Evolutionary conservation across 2,113 vertebrate species (phyloP).

Genomic region (Empidonax traillii): DNA sequence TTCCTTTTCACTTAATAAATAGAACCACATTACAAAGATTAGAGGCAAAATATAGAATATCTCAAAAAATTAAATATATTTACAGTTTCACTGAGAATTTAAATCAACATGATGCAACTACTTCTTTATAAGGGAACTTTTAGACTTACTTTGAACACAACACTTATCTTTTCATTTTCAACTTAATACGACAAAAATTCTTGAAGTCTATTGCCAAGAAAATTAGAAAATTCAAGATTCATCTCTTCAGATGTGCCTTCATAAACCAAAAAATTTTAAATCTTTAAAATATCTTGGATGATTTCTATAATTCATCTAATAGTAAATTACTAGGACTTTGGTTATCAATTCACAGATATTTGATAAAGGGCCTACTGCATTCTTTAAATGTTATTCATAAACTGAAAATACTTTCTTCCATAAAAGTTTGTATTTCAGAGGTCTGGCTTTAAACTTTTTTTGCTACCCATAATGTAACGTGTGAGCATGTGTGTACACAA

Average conservation of each 20-base stretch:
- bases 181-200: not conserved
- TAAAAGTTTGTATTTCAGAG: not conserved
- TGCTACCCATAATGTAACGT: not conserved
- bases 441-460: not conserved
- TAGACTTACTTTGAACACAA: not conserved
- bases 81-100: not conserved
- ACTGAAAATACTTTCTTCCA: not conserved
- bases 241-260: not conserved
- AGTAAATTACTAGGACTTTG: not conserved
- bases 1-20: not conserved
- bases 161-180: not conserved
- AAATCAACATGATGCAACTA: not conserved
- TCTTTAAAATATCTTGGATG: not conserved
- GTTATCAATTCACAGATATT: not conserved
- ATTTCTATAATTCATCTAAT: not conserved
- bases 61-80: not conserved
- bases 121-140: not conserved
- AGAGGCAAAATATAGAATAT: not conserved
- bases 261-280: not conserved
- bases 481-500: not conserved
- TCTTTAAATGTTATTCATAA: not conserved
- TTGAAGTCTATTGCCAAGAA: not conserved
- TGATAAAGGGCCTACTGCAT: not conserved
- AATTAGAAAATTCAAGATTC: not conserved
- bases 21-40: not conserved